Evolutionary conservation across 2,797 vertebrate species (phyloP), one percentile per base, ranked within the genome.

Genomic region (Smutsia gigantea): DNA sequence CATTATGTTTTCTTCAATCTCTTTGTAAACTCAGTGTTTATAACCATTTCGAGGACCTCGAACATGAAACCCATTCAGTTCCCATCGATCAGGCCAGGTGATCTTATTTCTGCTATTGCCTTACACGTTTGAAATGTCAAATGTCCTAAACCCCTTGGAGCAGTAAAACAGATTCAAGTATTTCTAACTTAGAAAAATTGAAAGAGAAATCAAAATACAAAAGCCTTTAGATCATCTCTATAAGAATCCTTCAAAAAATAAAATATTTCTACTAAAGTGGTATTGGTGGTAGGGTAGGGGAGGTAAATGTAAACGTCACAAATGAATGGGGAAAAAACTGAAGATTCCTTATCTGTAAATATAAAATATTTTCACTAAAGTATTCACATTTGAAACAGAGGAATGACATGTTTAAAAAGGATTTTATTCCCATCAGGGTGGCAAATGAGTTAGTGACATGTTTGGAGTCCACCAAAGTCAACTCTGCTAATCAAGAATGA

Each of bases 241-340:
- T 53, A 89, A 63, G 49, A 94, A 51, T 72, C 39, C n/a, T 93
- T 95, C 84, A 87, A 94, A 86, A 83, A 93, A 71, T 46, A 61
- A 92, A 85, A 42, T 69, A 63, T 69, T 86, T 83, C 55, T 89
- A 18, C 23, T 37, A 17, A 53, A 85, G 49, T 18, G 3, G 23
- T 25, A 25, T 12, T 10, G 18, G 29, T 4, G 1, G 8, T 23
- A 2, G 37, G 53, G 29, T 1, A 13, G 53, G 53, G 0, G 21
- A 0, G 5, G 63, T 84, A 37, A 46, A 74, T 68, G 49, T 46
- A 81, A 68, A 72, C 17, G 63, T 88, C 46, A 71, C 57, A 91
- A 93, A 77, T 34, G 57, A 87, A 59, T 87, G 49, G 34, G 19
- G 4, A n/a, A 61, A 78, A 87, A 78, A 87, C 27, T 1, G 53